phyloP scores from a whole-genome alignment of 2,888 invertebrate species.

The Scelioninae gen. 1 region DNA sequence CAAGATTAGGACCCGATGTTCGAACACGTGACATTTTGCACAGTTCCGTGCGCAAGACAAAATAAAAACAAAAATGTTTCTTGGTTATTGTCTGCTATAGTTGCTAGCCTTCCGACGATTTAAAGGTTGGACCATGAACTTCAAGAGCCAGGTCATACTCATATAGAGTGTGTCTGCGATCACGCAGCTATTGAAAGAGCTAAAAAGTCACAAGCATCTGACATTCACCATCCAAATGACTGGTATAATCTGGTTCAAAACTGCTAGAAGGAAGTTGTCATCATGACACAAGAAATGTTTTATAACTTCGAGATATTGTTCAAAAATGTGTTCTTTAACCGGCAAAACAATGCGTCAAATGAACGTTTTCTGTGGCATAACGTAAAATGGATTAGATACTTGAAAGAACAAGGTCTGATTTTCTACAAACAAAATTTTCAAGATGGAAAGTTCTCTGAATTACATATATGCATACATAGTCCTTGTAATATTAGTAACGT shows the following conservation, averaged over 20 bases:
- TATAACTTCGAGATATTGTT: constrained; percentile 24
- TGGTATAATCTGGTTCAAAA: constrained; percentile 33
- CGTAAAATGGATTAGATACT: constrained; percentile 52
- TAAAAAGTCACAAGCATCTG: not conserved
- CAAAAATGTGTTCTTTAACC: constrained; percentile 9
- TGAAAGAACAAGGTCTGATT: constrained; percentile 39
- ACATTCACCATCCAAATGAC: constrained; percentile 37
- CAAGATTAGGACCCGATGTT: constrained; percentile 35
- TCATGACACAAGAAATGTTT: constrained; percentile 11
- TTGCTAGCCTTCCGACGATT: not conserved
- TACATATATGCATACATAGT: constrained; percentile 20
- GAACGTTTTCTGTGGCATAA: constrained; percentile 17
- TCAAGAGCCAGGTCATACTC: constrained; percentile 42
- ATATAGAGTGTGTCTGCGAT: constrained; percentile 42
- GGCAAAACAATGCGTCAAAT: constrained; percentile 26
- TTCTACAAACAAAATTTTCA: constrained; percentile 42
- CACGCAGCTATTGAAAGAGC: constrained; percentile 30
- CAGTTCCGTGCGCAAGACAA: constrained; percentile 72
- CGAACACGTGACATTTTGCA: constrained; percentile 59
- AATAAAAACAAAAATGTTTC: constrained; percentile 72
- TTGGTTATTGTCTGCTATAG: constrained; percentile 64
- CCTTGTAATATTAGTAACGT: constrained; percentile 2
- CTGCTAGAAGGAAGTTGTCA: not conserved
- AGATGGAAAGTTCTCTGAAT: constrained; percentile 32
- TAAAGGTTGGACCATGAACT: constrained; percentile 49